Percentiles rank a stretch among this genome's conserved stretches.
These are phyloP conservation scores for Drosophila yooni DNA, from an alignment of 2,888 invertebrate genomes.

Conservation along the genomic window DNA sequence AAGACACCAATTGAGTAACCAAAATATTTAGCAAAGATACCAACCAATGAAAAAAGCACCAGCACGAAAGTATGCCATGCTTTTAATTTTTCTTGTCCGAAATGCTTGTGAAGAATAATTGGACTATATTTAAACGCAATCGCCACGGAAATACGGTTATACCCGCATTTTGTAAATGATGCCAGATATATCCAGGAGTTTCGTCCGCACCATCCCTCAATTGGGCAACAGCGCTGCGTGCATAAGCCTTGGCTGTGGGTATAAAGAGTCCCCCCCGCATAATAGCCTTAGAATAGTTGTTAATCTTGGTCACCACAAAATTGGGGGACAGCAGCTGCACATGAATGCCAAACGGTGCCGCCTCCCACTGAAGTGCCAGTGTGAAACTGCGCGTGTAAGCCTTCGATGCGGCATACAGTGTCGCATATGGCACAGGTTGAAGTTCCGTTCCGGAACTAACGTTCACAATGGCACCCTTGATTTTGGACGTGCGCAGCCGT, in stretches of 20 bases:
- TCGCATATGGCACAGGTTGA: slow-evolving; percentile 93
- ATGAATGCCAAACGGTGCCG: slow-evolving; percentile 89
- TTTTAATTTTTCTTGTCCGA: slow-evolving; percentile 21
- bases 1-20: slow-evolving; percentile 7
- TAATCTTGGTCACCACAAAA: slow-evolving; percentile 96
- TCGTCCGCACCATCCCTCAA: slow-evolving; percentile 92
- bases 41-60: background rate
- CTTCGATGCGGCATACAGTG: slow-evolving; percentile 95
- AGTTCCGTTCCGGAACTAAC: slow-evolving; percentile 94
- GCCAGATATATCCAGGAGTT: slow-evolving; percentile 95
- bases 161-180: slow-evolving; percentile 90
- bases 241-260: slow-evolving; percentile 89
- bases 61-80: slow-evolving; percentile 12
- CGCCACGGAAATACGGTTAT: slow-evolving; percentile 41
- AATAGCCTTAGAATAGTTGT: slow-evolving; percentile 90
- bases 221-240: slow-evolving; percentile 90
- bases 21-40: slow-evolving; percentile 6
- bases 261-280: slow-evolving; percentile 88
- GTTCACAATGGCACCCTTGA: slow-evolving; percentile 93
- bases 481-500: slow-evolving; percentile 89
- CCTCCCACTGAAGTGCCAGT: slow-evolving; percentile 92
- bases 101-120: slow-evolving; percentile 27
- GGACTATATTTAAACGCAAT: slow-evolving; percentile 32
- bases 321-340: slow-evolving; percentile 93
- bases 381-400: slow-evolving; percentile 91